A percentile compares a stretch with the other conserved stretches of the same genome.
Conservation (phyloP, 37 sponge, comb jelly and placozoan genomes). For the Eunapius fragilis region DNA sequence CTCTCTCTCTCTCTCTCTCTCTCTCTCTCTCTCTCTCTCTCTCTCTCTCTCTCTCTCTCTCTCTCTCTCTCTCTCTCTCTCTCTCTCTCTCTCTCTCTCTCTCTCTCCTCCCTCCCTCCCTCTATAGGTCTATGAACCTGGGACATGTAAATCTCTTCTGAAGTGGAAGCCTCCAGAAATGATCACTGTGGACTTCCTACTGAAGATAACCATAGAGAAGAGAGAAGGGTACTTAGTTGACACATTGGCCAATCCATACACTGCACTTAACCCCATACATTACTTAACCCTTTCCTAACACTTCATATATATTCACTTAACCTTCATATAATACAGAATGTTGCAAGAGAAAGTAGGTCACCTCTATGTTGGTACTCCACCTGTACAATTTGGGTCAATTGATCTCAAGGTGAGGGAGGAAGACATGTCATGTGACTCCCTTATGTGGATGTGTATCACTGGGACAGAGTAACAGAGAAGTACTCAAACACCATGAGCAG, state of each 20-base stretch:
- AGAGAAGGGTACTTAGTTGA: slow-evolving; percentile 55
- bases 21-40: background rate
- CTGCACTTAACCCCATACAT: background rate
- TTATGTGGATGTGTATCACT: background rate
- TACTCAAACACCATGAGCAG: slow-evolving; percentile 66
- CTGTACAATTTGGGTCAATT: slow-evolving; percentile 53
- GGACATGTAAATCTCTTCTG: slow-evolving; percentile 68
- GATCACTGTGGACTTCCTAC: slow-evolving; percentile 91
- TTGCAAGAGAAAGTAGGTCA: slow-evolving; percentile 74
- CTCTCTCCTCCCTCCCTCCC: too few relatives aligned
- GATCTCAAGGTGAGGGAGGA: slow-evolving; percentile 42
- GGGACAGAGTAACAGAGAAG: slow-evolving; percentile 67
- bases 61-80: background rate
- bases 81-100: background rate
- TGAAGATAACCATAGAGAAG: slow-evolving; percentile 64
- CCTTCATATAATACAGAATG: slow-evolving; percentile 17
- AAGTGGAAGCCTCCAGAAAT: slow-evolving; percentile 98
- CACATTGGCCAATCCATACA: too few relatives aligned
- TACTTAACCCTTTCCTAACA: background rate
- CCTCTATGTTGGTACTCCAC: slow-evolving; percentile 67
- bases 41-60: background rate
- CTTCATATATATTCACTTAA: background rate
- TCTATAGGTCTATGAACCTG: slow-evolving; percentile 80
- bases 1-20: background rate
- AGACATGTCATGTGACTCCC: background rate